phyloP scores from a whole-genome alignment of 2,797 vertebrate genomes.

The Siniperca scherzeri region DNA sequence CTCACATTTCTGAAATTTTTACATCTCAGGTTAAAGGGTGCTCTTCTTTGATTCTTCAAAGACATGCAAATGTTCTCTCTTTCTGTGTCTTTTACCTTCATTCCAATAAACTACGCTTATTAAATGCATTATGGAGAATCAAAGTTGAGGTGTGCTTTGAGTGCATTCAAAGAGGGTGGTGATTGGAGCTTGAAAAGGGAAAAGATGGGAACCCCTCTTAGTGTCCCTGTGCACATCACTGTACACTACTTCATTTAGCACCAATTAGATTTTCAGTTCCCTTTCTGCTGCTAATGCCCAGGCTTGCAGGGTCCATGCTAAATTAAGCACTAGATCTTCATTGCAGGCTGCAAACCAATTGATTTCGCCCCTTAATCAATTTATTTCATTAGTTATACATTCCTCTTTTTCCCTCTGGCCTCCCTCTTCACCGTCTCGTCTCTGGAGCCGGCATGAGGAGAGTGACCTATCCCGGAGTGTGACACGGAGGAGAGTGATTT shows the following conservation, averaged over 20 bases:
- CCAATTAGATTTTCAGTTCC: conserved; percentile 90
- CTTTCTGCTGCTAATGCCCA: conserved; percentile 87
- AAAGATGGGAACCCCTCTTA: conserved; percentile 79
- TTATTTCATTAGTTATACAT: conserved; percentile 97
- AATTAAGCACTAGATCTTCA: conserved; percentile 95
- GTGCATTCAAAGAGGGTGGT: conserved; percentile 69
- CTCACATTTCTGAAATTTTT: conserved; percentile 67
- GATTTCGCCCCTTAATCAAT: conserved; percentile 95
- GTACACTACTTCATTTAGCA: conserved; percentile 90
- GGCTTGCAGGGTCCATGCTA: conserved; percentile 89
- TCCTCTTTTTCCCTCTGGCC: conserved; percentile 82
- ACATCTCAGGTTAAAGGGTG: conserved; percentile 74
- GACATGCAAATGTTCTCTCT: conserved; percentile 78
- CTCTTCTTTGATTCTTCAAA: conserved; percentile 82
- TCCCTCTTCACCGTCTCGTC: conserved; percentile 61
- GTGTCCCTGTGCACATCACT: conserved; percentile 85
- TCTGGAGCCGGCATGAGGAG: conserved; percentile 80
- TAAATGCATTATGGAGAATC: conserved; percentile 85
- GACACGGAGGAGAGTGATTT: conserved; percentile 88
- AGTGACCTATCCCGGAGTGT: conserved; percentile 92
- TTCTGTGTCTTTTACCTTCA: conserved; percentile 69
- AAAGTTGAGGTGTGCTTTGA: conserved; percentile 81
- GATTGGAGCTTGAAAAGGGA: conserved; percentile 70
- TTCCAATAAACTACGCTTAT: conserved; percentile 80
- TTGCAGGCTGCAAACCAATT: conserved; percentile 91